A percentile compares a stretch with the other conserved stretches of the same genome.
phyloP scores from a whole-genome alignment of 2,888 invertebrate genomes.

The Uloborus plumipes region DNA sequence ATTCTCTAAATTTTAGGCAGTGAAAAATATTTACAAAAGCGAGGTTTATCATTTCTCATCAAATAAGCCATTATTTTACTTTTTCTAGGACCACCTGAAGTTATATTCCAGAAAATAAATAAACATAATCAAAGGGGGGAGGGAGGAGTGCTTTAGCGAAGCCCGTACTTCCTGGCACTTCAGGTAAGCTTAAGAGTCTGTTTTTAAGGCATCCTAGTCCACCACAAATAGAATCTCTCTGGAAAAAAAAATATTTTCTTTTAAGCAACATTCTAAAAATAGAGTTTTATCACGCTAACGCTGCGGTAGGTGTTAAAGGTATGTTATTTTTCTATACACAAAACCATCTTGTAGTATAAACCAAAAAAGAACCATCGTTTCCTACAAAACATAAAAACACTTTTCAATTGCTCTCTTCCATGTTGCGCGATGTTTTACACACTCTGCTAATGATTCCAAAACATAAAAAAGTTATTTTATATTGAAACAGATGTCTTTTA shows the following conservation, averaged over 20 bases:
- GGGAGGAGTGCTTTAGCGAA: conserved; percentile 1
- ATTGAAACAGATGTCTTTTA: too few relatives aligned
- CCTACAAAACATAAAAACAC: too few relatives aligned
- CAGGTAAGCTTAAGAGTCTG: conserved; percentile 16
- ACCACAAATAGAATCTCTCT: too few relatives aligned
- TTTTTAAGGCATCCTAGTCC: neutral
- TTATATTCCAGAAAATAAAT: conserved; percentile 22
- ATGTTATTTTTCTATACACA: neutral
- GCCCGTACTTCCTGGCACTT: conserved; percentile 12
- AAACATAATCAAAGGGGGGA: neutral
- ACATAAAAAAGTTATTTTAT: too few relatives aligned
- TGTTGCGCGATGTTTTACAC: too few relatives aligned
- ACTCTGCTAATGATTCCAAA: too few relatives aligned
- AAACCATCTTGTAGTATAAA: too few relatives aligned
- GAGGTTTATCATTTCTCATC: conserved; percentile 5
- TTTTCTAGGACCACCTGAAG: conserved; percentile 16
- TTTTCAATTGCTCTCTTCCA: too few relatives aligned
- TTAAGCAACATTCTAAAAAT: conserved; percentile 10
- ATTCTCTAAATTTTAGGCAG: conserved; percentile 12
- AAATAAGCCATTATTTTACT: conserved; percentile 20
- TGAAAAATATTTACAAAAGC: neutral
- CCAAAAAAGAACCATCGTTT: too few relatives aligned
- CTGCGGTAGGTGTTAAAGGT: conserved; percentile 31
- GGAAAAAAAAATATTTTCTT: conserved; percentile 1
- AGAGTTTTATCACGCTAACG: neutral